Base-by-base conservation (phyloP, 2,113 vertebrate species). In the Glaucomys volans region DNA sequence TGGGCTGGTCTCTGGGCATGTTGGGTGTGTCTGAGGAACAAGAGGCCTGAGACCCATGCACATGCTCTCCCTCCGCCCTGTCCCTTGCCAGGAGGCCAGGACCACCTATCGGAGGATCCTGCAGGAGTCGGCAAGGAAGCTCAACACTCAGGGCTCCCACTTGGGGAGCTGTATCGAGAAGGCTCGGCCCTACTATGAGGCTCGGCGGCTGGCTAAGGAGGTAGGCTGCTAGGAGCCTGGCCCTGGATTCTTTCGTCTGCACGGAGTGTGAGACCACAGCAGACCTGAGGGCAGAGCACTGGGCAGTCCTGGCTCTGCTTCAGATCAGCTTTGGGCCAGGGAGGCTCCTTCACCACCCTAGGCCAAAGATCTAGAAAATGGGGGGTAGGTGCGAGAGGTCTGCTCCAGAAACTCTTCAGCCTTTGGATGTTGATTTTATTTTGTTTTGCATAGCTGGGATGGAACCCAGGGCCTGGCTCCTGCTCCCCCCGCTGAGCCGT, bases 101-200 rank as follows among this genome's bases (percentile, higher is more conserved):
- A 99, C 99, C 44, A 99, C 99, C 30, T 99, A 99, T 88, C 98
- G 99, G 87, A 99, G 98, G 93, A 99, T 99, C 93, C 99, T 99
- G 3, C 99, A 99, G 0, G 99, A 99, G 66, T 99, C 99, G 0
- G 99, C 99, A 1, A 97, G 99, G 96, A 99, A 99, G 77, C 98
- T 99, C 28, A 99, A 99, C 3, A 98, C 99, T 0, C 99, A 99
- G 96, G 99, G 99, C 59, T 99, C 99, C 24, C 99, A 99, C 20
- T 92, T 99, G 4, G 99, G 99, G 10, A 98, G 98, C 81, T 99
- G 99, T 97, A 99, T 99, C 0, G 99, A 99, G 89, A 99, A 99
- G 95, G 99, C 99, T 0, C 98, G 99, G 17, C 99, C 99, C 0
- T 99, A 99, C 97, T 99, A 99, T 30, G 99, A 99, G 97, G 99